Conservation (phyloP, 2,113 vertebrate genomes). For the cattle (Bos taurus) region ARS-UCD2.0 NC_037357.1:124628501-124629000, state of each 20-base stretch:
- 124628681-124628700: background rate
- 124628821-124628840: background rate
- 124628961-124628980: background rate
- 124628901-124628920: background rate
- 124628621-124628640: background rate
- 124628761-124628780: background rate
- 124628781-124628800: constrained; percentile 3
- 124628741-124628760: background rate
- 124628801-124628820: background rate
- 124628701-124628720: background rate
- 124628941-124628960: background rate
- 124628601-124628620: background rate
- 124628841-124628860: background rate
- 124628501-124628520: background rate
- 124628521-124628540: background rate
- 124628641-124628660: background rate
- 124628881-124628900: constrained; percentile 7
- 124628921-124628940: background rate
- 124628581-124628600: background rate
- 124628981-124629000: background rate
- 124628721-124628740: background rate
- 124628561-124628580: background rate
- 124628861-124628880: background rate
- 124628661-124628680: background rate
- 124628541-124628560: background rate